Conservation (phyloP, 2,888 invertebrate genomes). For the Caradrina clavipalpis region DNA sequence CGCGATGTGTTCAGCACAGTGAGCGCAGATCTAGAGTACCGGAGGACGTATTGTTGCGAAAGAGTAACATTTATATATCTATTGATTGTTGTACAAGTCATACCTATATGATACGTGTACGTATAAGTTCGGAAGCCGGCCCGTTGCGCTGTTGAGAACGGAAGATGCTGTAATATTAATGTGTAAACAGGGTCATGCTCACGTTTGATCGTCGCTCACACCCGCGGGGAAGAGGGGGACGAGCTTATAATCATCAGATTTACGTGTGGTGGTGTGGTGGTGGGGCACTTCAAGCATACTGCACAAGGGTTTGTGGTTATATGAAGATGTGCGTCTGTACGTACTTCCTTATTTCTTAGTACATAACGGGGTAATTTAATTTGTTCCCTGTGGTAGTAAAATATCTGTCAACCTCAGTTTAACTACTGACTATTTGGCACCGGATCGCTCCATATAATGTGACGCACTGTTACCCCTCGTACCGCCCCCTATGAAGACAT, state of each 20-base stretch:
- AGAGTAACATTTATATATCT: constrained; percentile 8
- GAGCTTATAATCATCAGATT: neutral
- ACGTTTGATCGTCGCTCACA: too few species aligned
- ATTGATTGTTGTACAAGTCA: neutral
- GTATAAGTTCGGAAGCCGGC: neutral
- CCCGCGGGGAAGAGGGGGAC: too few species aligned
- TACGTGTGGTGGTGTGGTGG: neutral
- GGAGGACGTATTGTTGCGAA: constrained; percentile 4
- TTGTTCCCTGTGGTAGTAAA: constrained; percentile 28
- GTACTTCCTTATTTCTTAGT: neutral
- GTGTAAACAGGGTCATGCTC: too few species aligned
- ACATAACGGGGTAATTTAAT: constrained; percentile 21
- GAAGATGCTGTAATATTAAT: neutral
- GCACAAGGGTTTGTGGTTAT: neutral
- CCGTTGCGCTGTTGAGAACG: neutral
- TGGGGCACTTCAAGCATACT: neutral
- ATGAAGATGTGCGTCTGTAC: neutral
- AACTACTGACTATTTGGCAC: constrained; percentile 25
- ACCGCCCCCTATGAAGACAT: constrained; percentile 30
- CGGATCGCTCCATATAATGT: constrained; percentile 16
- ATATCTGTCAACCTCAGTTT: constrained; percentile 30
- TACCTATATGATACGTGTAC: too few species aligned
- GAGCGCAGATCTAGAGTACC: constrained; percentile 30
- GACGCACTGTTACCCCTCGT: constrained; percentile 21
- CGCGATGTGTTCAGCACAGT: constrained; percentile 33